Conservation (phyloP, 2,113 vertebrate genomes). For the Rhombomys opimus region DNA sequence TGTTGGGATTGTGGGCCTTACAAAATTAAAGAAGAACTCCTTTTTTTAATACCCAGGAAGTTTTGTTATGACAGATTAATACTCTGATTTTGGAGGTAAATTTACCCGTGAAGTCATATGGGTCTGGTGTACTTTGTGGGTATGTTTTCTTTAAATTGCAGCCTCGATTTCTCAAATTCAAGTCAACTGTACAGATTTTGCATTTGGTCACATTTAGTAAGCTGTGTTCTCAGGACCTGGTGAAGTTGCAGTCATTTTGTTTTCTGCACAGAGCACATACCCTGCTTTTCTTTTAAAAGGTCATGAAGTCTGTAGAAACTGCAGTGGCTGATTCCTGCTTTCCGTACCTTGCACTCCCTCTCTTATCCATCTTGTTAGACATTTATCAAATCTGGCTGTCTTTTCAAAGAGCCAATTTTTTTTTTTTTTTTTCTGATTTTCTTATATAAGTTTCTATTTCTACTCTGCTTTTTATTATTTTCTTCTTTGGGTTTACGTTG, state of each 20-base stretch:
- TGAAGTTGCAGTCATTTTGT: not conserved
- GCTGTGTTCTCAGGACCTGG: not conserved
- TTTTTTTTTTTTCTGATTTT: not conserved
- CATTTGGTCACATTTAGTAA: not conserved
- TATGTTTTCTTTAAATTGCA: not conserved
- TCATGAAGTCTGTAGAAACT: fast-evolving
- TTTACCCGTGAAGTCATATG: not conserved
- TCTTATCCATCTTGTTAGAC: not conserved
- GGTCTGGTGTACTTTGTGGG: not conserved
- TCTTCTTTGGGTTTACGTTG: not conserved
- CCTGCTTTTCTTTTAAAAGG: not conserved
- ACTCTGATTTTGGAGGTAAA: not conserved
- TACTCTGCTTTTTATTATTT: not conserved
- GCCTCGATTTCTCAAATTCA: not conserved
- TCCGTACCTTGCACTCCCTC: not conserved
- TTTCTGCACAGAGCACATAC: not conserved
- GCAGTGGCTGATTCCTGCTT: no score
- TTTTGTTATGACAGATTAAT: not conserved
- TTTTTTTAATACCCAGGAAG: not conserved
- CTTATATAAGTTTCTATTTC: not conserved
- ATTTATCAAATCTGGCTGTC: not conserved
- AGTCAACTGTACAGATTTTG: not conserved
- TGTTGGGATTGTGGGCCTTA: not conserved
- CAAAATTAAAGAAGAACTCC: not conserved
- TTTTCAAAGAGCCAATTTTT: not conserved